Evolutionary conservation across 2,113 vertebrate species (phyloP).

Genomic region (Xiphias gladius): DNA sequence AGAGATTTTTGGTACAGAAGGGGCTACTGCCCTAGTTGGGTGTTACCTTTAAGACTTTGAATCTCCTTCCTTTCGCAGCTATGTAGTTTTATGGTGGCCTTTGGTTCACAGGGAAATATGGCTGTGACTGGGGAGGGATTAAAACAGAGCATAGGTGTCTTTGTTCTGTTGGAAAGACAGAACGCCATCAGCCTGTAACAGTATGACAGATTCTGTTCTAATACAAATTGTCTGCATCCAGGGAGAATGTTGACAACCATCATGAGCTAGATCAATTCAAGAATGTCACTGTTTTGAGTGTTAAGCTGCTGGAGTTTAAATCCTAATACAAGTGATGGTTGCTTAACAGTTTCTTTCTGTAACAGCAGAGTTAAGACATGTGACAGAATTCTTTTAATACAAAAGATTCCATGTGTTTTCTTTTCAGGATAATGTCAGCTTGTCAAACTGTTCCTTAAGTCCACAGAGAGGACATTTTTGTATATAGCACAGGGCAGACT

Average conservation of each 20-base stretch:
- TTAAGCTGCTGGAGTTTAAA: constrained; percentile 17
- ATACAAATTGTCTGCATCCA: constrained; percentile 30
- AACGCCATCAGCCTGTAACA: not conserved
- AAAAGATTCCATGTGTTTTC: not conserved
- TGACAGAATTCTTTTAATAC: constrained; percentile 17
- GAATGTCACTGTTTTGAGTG: constrained; percentile 20
- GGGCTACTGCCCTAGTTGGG: not conserved
- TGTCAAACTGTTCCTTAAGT: not conserved
- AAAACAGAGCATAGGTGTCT: not conserved
- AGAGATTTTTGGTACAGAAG: not conserved
- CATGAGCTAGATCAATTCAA: constrained; percentile 18
- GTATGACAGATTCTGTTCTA: not conserved
- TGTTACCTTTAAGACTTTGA: not conserved
- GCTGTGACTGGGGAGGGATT: not conserved
- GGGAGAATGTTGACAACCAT: constrained; percentile 9
- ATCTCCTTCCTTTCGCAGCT: not conserved
- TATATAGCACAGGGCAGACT: no score
- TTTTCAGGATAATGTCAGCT: not conserved
- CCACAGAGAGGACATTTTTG: not conserved
- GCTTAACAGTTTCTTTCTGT: not conserved
- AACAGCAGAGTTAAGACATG: not conserved
- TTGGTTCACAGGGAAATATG: not conserved
- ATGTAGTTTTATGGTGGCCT: not conserved
- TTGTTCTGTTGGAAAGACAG: not conserved
- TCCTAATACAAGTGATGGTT: constrained; percentile 1